Conservation (phyloP, 1,140 invertebrate species). For the Drosophila miranda region DNA sequence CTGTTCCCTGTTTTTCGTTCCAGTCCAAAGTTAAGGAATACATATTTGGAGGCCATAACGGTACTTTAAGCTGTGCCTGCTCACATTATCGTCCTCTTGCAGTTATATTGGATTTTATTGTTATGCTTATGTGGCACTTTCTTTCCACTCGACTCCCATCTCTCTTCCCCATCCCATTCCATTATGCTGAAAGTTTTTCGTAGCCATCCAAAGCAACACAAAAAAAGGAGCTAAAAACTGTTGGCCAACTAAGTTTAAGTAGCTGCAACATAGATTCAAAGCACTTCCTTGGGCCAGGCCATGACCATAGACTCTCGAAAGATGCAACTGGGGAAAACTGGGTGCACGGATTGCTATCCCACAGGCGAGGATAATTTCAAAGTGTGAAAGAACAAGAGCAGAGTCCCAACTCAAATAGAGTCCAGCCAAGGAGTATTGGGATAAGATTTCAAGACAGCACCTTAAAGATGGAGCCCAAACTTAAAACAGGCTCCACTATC, state of each 20-base stretch:
- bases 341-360: no score
- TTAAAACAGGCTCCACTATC: no score
- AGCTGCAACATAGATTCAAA: slow-evolving; percentile 48
- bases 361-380: no score
- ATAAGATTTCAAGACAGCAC: no score
- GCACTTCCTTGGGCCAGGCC: slow-evolving; percentile 39
- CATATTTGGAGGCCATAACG: background rate
- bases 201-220: background rate
- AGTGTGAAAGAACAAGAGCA: no score
- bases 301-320: slow-evolving; percentile 2
- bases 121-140: slow-evolving; percentile 57
- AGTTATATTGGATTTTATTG: slow-evolving; percentile 50
- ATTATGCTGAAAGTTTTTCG: slow-evolving; percentile 22
- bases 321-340: background rate
- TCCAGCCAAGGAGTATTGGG: no score
- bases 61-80: background rate
- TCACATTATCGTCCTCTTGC: slow-evolving; percentile 36
- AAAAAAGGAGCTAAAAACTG: slow-evolving; percentile 30
- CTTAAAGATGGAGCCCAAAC: no score
- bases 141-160: slow-evolving; percentile 7
- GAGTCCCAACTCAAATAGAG: no score
- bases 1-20: no score
- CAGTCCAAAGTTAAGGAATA: background rate
- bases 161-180: background rate
- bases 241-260: slow-evolving; percentile 51